Evolutionary conservation across 2,113 vertebrate species (phyloP), one percentile per base, ranked within the genome.

Genomic region (Pogona vitticeps): DNA sequence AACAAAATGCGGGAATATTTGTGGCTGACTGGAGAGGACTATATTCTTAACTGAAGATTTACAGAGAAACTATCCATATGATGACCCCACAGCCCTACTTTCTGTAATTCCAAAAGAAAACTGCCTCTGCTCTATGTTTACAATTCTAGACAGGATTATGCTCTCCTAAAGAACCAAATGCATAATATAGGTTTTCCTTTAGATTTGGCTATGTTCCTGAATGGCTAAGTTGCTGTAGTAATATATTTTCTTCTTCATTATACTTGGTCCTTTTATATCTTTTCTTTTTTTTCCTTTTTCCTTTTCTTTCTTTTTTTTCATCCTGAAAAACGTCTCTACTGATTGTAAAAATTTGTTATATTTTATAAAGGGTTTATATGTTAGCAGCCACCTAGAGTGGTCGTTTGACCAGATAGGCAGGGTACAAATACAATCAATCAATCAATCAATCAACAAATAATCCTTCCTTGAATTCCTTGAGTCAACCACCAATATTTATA

Each of bases 1-100:
- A 84, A 86, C 13, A 9, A 28, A 80, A 76, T 76, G 52, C n/a
- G 20, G 72, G 56, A 85, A 46, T 58, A 85, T 31, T 6, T 83
- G 52, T 38, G 73, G 28, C 40, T 80, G 52, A 38, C 21, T 75
- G 1, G 26, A 23, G n/a, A 23, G 84, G 73, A 70, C 4, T 15
- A 13, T 2, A 75, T 58, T 20, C 52, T 14, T 61, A 67, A 75
- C n/a, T 36, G 33, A 33, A 40, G 20, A 46, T 38, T 13, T 83
- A 58, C 36, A 76, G 31, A 71, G 63, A 67, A 91, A 78, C 42
- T 59, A 21, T 61, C 77, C 42, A 73, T 38, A 23, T 46, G 52
- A 21, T n/a, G 10, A 87, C 67, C 17, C 72, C 65, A 63, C 13
- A 38, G 14, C 78, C 56, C 52, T 36, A 2, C 10, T 4, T 0